A percentile compares a stretch with the other conserved stretches of the same genome.
Conservation (phyloP, 2,888 invertebrate species). For the Mamestra brassicae region DNA sequence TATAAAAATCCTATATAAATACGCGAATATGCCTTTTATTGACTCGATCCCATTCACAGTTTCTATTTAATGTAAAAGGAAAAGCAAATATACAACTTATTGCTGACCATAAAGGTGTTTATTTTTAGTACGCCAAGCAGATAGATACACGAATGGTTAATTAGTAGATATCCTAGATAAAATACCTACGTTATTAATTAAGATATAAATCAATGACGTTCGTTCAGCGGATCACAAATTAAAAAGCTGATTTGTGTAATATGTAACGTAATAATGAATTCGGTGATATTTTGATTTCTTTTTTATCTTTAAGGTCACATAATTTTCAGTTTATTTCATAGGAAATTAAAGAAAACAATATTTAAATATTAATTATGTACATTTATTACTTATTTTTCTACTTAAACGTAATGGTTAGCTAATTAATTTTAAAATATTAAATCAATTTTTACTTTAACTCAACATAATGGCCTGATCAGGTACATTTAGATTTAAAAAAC, state of each 20-base stretch:
- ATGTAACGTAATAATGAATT: not conserved
- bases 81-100: not conserved
- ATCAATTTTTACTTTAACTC: not conserved
- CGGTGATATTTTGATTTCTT: not conserved
- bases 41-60: too few relatives aligned
- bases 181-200: constrained; percentile 2
- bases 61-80: too few relatives aligned
- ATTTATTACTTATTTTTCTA: constrained; percentile 25
- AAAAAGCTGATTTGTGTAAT: not conserved
- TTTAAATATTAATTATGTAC: constrained; percentile 7
- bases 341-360: not conserved
- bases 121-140: too few relatives aligned
- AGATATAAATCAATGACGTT: constrained; percentile 16
- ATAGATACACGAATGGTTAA: too few relatives aligned
- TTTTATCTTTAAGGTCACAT: not conserved
- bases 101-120: not conserved
- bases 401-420: not conserved
- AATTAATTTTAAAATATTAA: not conserved
- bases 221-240: not conserved
- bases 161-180: constrained; percentile 17
- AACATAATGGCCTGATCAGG: not conserved
- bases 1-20: too few relatives aligned
- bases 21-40: too few relatives aligned
- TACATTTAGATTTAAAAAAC: not conserved
- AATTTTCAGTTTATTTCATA: not conserved